Evolutionary conservation across 2,113 vertebrate genomes (phyloP).

Genomic region (Myanophis thanlyinensis): DNA sequence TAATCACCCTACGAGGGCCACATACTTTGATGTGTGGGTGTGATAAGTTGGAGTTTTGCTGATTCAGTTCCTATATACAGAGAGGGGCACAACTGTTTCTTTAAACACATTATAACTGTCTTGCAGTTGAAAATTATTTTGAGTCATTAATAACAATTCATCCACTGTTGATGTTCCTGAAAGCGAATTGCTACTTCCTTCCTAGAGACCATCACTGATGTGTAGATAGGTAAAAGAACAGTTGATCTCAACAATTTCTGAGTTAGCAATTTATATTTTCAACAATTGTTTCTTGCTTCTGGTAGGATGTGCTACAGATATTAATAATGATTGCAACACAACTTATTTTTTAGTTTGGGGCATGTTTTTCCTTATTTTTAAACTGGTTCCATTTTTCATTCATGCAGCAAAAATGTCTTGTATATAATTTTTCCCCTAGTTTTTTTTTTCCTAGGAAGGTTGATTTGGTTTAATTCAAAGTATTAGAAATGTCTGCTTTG

Average conservation of each 20-base stretch:
- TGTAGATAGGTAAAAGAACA: neutral
- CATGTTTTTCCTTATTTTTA: neutral
- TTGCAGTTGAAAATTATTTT: neutral
- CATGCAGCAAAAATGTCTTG: neutral
- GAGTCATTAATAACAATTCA: neutral
- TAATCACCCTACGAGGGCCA: neutral
- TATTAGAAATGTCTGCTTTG: neutral
- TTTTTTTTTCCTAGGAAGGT: fast-evolving
- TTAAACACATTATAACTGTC: neutral
- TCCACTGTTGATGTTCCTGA: neutral
- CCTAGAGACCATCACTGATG: neutral
- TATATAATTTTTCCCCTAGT: fast-evolving
- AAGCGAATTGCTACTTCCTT: neutral
- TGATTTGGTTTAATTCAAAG: neutral
- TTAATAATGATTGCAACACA: neutral
- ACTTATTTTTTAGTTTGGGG: neutral
- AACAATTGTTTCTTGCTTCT: neutral
- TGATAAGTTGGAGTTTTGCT: neutral
- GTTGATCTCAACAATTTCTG: neutral
- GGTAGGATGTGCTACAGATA: neutral
- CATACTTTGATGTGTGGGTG: neutral
- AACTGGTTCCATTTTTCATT: neutral
- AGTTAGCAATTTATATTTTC: neutral
- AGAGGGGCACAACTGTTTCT: neutral
- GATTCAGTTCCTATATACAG: neutral